These are phyloP conservation scores for Luperina nickerlii DNA, from an alignment of 2,888 invertebrate genomes.

Conservation along the genomic window DNA sequence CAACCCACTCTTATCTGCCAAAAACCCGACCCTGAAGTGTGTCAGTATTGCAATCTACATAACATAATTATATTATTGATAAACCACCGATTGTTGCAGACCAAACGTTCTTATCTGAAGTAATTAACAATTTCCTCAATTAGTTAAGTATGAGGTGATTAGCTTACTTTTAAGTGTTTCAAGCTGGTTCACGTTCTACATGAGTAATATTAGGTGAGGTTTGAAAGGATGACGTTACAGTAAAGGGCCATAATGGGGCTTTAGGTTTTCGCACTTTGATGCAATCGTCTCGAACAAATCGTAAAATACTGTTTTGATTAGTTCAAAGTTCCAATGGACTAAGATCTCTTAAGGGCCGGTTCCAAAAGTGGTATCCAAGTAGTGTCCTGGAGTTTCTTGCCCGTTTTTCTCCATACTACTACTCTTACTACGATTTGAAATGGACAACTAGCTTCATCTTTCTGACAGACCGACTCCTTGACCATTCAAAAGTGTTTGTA, in stretches of 20 bases:
- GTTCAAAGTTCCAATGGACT: not conserved
- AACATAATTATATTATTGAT: slow-evolving; percentile 19
- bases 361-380: not conserved
- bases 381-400: not conserved
- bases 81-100: slow-evolving; percentile 11
- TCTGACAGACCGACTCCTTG: too few relatives aligned
- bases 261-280: not conserved
- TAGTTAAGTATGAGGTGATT: slow-evolving; percentile 37
- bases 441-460: too few relatives aligned
- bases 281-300: not conserved
- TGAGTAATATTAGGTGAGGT: not conserved
- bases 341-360: too few relatives aligned
- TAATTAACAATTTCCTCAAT: slow-evolving; percentile 49
- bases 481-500: too few relatives aligned
- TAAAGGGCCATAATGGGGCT: not conserved
- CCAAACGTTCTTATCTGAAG: slow-evolving; percentile 38
- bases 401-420: too few relatives aligned
- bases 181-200: slow-evolving; percentile 22
- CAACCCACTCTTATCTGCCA: slow-evolving; percentile 14
- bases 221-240: not conserved
- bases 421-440: too few relatives aligned
- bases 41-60: slow-evolving; percentile 23
- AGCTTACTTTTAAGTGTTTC: slow-evolving; percentile 28
- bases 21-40: slow-evolving; percentile 31
- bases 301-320: not conserved